These are phyloP conservation scores for Brotogeris chrysoptera DNA, from an alignment of 2,797 vertebrate species.

Conservation along the genomic window DNA sequence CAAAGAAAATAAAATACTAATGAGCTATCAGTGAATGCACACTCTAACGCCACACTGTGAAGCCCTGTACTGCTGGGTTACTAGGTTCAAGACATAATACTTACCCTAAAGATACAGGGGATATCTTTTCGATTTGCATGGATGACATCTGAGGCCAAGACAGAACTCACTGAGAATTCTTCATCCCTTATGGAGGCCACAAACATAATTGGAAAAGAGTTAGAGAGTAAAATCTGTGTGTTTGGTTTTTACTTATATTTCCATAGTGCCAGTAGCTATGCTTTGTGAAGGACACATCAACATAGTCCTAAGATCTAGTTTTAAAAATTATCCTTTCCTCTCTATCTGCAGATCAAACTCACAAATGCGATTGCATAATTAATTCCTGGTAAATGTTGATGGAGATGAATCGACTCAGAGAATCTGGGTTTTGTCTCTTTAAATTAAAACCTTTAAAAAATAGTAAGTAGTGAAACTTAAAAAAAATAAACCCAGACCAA, in stretches of 20 bases:
- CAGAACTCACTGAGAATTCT: conserved; percentile 97
- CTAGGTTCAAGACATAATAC: conserved; percentile 42
- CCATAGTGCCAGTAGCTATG: not conserved
- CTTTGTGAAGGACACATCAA: not conserved
- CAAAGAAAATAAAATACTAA: not conserved
- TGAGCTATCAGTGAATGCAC: not conserved
- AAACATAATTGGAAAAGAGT: conserved; percentile 26
- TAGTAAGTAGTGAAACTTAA: not conserved
- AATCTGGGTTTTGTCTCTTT: not conserved
- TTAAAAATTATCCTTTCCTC: not conserved
- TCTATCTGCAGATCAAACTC: not conserved
- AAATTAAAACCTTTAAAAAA: not conserved
- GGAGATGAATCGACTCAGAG: not conserved
- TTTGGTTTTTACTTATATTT: not conserved
- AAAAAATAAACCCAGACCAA: not conserved
- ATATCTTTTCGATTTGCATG: conserved; percentile 97
- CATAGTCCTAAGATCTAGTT: not conserved
- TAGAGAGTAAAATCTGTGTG: not conserved
- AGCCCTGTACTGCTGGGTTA: not conserved
- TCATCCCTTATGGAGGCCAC: conserved; percentile 85
- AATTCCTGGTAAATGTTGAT: not conserved
- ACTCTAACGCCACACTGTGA: not conserved
- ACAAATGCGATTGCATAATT: not conserved
- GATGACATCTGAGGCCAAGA: conserved; percentile 97
- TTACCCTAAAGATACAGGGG: conserved; percentile 97